Evolutionary conservation across 2,888 invertebrate genomes (phyloP), one percentile per base, ranked within the genome.

Genomic region (Boloria euphrosyne): DNA sequence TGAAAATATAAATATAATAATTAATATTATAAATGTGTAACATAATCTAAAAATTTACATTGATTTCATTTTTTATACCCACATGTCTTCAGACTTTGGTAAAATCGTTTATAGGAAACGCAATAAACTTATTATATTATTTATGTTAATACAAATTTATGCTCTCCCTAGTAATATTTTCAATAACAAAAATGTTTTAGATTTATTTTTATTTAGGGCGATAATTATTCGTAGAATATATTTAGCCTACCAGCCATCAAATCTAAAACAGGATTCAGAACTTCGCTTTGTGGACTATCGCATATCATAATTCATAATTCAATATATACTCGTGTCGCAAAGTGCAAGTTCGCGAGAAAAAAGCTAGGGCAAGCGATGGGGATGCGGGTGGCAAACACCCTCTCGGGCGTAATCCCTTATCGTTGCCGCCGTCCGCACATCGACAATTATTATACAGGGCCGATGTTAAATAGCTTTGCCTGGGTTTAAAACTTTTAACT

Each of bases 221-320:
- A 7, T 10, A 7, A 38, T 38, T 38, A 10, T 38, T 10, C 31
- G 10, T 38, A 10, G 7, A 38, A 38, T 38, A 38, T 31, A 31
- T 31, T 38, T 43, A 52, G n/a, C 13, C 17, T 18, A 47, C 7
- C 22, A 53, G 13, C 44, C 22, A 31, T 46, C 44, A 5, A 52
- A n/a, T 17, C 10, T 44, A 14, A 47, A 52, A 50, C 46, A 38
- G 14, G 6, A 60, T 60, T 57, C 43, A 52, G 22, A 69, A 47
- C 38, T 54, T 61, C 66, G 66, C 65, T 67, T 70, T 75, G 71
- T 71, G 72, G 68, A 76, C 75, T 72, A 74, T 78, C 80, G 83
- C 82, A 84, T 83, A 83, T 85, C 83, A 83, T 85, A 84, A 85
- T 87, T 87, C 85, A 87, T 89, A 88, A 91, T 89, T 89, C 89